Percentiles rank a stretch among this genome's conserved stretches.
Evolutionary conservation across 2,888 invertebrate genomes (phyloP).

Genomic region (Syrista parreyssii): DNA sequence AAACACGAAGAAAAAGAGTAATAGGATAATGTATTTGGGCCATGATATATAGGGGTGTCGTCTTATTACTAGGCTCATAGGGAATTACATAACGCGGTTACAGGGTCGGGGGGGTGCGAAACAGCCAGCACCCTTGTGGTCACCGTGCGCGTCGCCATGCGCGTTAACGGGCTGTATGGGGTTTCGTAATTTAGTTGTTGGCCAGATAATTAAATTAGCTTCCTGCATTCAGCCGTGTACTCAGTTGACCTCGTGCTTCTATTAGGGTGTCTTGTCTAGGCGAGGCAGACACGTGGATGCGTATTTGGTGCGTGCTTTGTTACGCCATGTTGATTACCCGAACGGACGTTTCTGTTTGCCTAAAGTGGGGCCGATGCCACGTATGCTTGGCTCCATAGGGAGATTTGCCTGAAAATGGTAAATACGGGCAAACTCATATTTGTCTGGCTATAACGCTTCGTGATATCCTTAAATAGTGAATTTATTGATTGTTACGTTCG

Average conservation of each 20-base stretch:
- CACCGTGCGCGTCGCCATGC: neutral
- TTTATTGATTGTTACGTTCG: slow-evolving; percentile 37
- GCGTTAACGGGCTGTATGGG: neutral
- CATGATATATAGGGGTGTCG: neutral
- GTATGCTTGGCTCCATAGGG: neutral
- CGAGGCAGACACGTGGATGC: neutral
- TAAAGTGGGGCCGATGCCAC: neutral
- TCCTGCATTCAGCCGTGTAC: neutral
- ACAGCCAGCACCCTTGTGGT: neutral
- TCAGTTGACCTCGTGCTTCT: neutral
- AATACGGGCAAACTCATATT: neutral
- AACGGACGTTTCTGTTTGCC: neutral
- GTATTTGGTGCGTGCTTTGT: neutral
- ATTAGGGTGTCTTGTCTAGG: neutral
- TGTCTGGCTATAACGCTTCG: slow-evolving; percentile 37
- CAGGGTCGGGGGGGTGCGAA: neutral
- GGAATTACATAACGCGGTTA: neutral
- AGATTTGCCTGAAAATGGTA: neutral
- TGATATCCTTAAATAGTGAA: slow-evolving; percentile 40
- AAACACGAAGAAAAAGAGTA: too few relatives aligned
- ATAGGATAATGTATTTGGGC: neutral
- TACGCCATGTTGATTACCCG: neutral
- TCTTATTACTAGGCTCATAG: neutral
- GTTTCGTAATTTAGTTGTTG: neutral
- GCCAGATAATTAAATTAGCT: neutral